These are phyloP conservation scores for Drosophila eugracilis DNA, from an alignment of 1,140 invertebrate species.

Conservation along the genomic window DNA sequence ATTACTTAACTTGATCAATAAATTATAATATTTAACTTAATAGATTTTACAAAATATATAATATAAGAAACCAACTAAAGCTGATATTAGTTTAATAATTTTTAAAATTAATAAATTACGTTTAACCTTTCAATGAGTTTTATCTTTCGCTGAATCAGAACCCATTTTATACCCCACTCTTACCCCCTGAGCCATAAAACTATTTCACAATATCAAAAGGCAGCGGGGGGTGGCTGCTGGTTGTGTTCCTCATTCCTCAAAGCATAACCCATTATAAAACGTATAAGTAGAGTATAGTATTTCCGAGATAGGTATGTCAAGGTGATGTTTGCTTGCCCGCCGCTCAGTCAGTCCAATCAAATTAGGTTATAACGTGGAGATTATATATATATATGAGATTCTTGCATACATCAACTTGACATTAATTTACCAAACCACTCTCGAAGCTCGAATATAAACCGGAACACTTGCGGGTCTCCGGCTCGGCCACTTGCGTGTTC, in stretches of 20 bases:
- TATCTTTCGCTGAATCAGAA: conserved; percentile 23
- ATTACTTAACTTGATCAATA: conserved; percentile 10
- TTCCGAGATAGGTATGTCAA: conserved; percentile 69
- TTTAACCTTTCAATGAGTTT: conserved; percentile 8
- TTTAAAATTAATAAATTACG: too few relatives aligned
- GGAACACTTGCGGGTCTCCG: conserved; percentile 56
- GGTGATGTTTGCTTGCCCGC: conserved; percentile 54
- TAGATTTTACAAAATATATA: background rate
- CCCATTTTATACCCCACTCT: conserved; percentile 15
- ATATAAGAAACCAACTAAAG: background rate
- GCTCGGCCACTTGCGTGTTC: conserved; percentile 58
- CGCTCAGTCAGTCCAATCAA: conserved; percentile 31
- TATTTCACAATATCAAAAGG: conserved; percentile 44
- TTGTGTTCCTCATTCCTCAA: conserved; percentile 49
- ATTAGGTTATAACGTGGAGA: conserved; percentile 62
- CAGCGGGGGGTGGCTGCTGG: conserved; percentile 6
- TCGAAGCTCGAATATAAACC: conserved; percentile 36
- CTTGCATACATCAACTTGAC: conserved; percentile 59
- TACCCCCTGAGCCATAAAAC: conserved; percentile 18
- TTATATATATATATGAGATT: conserved; percentile 51
- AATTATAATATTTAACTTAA: background rate
- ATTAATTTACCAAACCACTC: conserved; percentile 43
- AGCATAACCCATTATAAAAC: conserved; percentile 46
- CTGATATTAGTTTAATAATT: background rate
- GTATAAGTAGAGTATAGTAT: conserved; percentile 17